These are phyloP conservation scores for Carassius carassius DNA, from an alignment of 2,113 vertebrate genomes.

Conservation along the genomic window DNA sequence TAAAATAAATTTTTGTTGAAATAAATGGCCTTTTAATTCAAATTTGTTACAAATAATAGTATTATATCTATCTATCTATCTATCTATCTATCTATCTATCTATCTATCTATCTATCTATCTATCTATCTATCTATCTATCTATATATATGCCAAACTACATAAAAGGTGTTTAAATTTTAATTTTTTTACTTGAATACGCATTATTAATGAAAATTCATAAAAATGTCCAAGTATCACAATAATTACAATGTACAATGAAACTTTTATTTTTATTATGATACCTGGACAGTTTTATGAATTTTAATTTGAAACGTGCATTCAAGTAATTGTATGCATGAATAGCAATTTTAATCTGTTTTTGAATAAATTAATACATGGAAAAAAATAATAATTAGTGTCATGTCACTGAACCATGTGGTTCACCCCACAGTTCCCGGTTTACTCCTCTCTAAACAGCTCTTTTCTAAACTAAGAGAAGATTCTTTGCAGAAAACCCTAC, in stretches of 20 bases:
- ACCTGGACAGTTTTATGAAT: no score
- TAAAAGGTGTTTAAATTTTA: no score
- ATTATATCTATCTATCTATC: no score
- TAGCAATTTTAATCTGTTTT: neutral
- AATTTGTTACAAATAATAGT: neutral
- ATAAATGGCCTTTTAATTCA: conserved; percentile 14
- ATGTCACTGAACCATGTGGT: neutral
- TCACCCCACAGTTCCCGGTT: neutral
- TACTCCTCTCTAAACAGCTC: conserved; percentile 10
- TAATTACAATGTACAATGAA: no score
- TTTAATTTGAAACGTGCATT: neutral
- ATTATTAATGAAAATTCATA: no score
- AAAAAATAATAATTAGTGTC: neutral
- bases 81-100: no score
- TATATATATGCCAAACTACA: no score
- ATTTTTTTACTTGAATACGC: no score
- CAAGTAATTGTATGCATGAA: neutral
- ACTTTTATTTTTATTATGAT: no score
- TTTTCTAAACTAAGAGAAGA: neutral
- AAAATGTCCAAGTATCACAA: no score
- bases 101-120: no score
- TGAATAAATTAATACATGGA: neutral
- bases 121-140: no score
- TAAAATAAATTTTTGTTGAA: neutral
- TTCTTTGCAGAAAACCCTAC: neutral